These are phyloP conservation scores for Eurois occulta DNA, from an alignment of 2,888 invertebrate genomes.

Conservation along the genomic window DNA sequence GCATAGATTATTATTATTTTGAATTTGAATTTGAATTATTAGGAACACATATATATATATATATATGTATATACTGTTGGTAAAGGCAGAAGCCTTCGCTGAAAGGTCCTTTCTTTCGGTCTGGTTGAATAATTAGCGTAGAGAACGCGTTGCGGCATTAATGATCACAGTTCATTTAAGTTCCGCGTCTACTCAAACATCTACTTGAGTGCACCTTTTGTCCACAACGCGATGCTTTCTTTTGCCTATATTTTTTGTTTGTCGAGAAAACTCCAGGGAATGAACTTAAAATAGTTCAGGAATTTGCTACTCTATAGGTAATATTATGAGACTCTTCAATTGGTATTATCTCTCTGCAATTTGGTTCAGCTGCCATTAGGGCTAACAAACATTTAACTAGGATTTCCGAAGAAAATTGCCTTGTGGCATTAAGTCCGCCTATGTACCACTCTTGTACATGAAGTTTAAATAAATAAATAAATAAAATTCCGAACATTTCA, in stretches of 20 bases:
- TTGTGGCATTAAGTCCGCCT: no score
- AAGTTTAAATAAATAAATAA: no score
- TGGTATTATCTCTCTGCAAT: background rate
- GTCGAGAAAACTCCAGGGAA: background rate
- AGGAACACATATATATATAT: no score
- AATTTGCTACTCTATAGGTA: background rate
- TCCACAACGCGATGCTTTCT: background rate
- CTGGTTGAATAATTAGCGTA: constrained; percentile 27
- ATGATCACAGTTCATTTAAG: constrained; percentile 34
- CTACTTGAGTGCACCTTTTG: constrained; percentile 13
- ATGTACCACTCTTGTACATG: no score
- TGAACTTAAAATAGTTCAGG: background rate
- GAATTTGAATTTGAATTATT: no score
- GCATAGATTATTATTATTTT: no score
- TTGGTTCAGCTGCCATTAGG: background rate
- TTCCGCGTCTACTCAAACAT: background rate
- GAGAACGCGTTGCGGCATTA: constrained; percentile 43
- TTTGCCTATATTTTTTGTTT: background rate
- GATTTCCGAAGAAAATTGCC: background rate
- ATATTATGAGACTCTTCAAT: background rate
- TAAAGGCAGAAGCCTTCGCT: background rate
- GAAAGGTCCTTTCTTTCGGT: constrained; percentile 15
- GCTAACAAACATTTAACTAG: background rate
- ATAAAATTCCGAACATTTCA: no score
- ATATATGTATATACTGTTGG: background rate